Conservation (phyloP, 2,888 invertebrate species). For the Drosophila histrio region DNA sequence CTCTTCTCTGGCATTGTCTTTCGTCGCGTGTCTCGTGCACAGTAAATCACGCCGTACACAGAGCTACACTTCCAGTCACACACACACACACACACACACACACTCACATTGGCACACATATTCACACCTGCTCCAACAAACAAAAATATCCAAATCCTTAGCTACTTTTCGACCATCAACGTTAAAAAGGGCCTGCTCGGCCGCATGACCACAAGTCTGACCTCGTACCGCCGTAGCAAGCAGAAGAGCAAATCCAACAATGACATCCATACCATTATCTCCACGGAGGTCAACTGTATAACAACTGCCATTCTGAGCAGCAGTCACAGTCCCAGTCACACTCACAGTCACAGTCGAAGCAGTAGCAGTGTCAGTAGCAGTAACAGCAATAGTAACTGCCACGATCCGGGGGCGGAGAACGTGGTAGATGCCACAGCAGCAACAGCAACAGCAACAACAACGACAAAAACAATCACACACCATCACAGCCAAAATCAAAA, state of each 20-base stretch:
- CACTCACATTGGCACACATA: conserved; percentile 1
- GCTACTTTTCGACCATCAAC: conserved; percentile 84
- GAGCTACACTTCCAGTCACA: conserved; percentile 7
- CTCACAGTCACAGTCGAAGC: conserved; percentile 5
- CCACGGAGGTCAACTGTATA: conserved; percentile 62
- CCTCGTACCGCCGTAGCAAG: conserved; percentile 83
- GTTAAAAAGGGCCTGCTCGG: conserved; percentile 83
- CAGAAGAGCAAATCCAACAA: conserved; percentile 82
- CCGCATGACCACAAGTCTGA: conserved; percentile 83
- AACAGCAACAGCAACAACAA: conserved; percentile 4
- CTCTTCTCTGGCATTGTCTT: neutral
- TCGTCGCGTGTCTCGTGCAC: conserved; percentile 27
- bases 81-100: conserved; percentile 7
- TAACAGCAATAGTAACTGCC: conserved; percentile 10
- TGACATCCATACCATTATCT: conserved; percentile 81
- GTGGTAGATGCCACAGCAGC: conserved; percentile 5
- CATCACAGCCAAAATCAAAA: conserved; percentile 38
- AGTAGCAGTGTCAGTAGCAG: conserved; percentile 5
- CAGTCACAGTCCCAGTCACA: conserved; percentile 32
- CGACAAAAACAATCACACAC: conserved; percentile 8
- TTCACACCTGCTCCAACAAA: conserved; percentile 14
- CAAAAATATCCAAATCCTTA: conserved; percentile 40
- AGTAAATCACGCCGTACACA: conserved; percentile 18
- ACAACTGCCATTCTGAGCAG: conserved; percentile 58
- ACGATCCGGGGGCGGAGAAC: conserved; percentile 13